These are phyloP conservation scores for Indri indri DNA, from an alignment of 2,113 vertebrate species.

Conservation along the genomic window DNA sequence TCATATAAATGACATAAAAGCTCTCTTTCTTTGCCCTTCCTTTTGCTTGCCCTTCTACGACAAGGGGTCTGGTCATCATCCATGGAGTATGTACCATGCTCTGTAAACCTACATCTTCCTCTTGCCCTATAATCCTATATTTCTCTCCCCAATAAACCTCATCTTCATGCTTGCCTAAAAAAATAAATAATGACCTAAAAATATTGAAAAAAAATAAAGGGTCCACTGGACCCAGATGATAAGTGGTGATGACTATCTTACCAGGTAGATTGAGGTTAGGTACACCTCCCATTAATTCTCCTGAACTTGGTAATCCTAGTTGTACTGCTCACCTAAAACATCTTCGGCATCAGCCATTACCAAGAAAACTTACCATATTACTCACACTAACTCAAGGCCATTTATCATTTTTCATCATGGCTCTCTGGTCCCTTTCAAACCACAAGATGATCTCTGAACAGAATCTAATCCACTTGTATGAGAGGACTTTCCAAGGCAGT, in stretches of 20 bases:
- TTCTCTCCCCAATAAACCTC: too few relatives aligned
- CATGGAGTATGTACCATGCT: too few relatives aligned
- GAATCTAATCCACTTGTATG: not conserved
- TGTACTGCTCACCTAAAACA: not conserved
- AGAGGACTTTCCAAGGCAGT: not conserved
- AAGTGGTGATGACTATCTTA: not conserved
- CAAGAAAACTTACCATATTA: not conserved
- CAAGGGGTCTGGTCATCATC: too few relatives aligned
- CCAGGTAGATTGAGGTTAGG: not conserved
- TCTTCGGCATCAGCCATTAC: not conserved
- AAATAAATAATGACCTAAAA: not conserved
- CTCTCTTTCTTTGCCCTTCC: too few relatives aligned
- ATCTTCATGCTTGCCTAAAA: too few relatives aligned
- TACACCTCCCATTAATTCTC: not conserved
- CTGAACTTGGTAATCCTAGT: not conserved
- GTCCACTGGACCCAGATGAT: not conserved
- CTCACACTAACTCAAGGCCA: not conserved
- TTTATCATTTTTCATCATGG: constrained; percentile 5
- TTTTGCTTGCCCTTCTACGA: too few relatives aligned
- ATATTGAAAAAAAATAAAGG: not conserved
- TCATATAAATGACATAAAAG: too few relatives aligned
- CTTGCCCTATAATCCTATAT: too few relatives aligned
- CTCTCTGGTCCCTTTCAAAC: not conserved
- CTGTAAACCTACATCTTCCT: too few relatives aligned
- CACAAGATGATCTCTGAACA: not conserved